Evolutionary conservation across 2,797 vertebrate species (phyloP).

Genomic region (Cuculus canorus): DNA sequence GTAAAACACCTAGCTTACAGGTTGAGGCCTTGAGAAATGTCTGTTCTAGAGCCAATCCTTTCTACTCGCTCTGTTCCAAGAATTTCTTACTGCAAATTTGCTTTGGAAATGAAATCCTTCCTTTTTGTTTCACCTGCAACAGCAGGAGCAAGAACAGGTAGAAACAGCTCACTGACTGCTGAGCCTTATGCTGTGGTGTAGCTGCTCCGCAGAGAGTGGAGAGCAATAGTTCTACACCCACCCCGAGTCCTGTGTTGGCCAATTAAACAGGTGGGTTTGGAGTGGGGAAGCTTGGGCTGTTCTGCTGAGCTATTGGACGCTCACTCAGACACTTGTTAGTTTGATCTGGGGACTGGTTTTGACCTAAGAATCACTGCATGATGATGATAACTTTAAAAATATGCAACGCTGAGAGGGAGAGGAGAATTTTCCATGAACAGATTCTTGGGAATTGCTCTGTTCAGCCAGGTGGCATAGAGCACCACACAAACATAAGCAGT

Average conservation of each 20-base stretch:
- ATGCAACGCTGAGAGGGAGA: not conserved
- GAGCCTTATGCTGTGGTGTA: not conserved
- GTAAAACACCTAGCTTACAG: not conserved
- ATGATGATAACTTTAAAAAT: not conserved
- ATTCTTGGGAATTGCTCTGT: not conserved
- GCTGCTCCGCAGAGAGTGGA: not conserved
- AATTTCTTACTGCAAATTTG: not conserved
- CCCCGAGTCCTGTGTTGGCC: not conserved
- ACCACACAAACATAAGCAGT: not conserved
- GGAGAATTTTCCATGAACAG: not conserved
- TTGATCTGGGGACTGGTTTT: not conserved
- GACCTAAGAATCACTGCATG: not conserved
- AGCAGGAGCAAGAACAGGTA: not conserved
- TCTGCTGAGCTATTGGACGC: not conserved
- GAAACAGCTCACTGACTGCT: not conserved
- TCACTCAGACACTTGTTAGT: not conserved
- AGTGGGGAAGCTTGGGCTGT: not conserved
- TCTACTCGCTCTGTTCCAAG: not conserved
- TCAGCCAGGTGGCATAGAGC: not conserved
- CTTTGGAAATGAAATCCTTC: not conserved
- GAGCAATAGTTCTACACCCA: not conserved
- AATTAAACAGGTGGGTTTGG: not conserved
- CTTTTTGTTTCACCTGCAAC: not conserved
- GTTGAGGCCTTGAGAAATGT: not conserved
- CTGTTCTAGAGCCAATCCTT: not conserved